Conservation (phyloP, 2,113 vertebrate genomes). For the Artemisiospiza belli region DNA sequence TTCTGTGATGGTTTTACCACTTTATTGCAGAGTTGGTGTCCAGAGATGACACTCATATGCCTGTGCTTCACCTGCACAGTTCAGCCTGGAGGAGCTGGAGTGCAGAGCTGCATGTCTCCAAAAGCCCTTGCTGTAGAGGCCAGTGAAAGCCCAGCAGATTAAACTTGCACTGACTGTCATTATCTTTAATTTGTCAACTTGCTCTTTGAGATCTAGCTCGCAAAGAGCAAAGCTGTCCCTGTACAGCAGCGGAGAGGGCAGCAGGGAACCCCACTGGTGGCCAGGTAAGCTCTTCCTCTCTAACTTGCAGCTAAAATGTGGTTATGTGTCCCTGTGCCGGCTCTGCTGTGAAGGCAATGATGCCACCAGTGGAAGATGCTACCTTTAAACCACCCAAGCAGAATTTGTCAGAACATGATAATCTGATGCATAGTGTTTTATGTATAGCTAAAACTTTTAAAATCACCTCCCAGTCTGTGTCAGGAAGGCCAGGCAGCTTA, state of each 20-base stretch:
- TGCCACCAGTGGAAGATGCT: not conserved
- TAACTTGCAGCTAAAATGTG: not conserved
- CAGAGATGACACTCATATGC: not conserved
- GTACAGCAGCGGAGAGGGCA: not conserved
- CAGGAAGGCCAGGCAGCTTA: not conserved
- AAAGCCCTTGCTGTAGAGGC: not conserved
- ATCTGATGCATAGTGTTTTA: not conserved
- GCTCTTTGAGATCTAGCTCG: fast-evolving
- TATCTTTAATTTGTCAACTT: not conserved
- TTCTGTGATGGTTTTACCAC: not conserved
- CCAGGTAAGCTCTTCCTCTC: not conserved
- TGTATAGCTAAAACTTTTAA: not conserved
- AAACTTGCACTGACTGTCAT: not conserved
- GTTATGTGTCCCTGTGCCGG: not conserved
- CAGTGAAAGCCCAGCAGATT: not conserved
- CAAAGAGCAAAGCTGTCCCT: not conserved
- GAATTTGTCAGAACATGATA: not conserved
- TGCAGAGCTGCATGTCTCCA: not conserved
- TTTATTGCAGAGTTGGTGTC: not conserved
- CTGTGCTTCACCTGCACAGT: not conserved
- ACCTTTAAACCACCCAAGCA: not conserved
- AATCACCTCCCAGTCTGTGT: not conserved
- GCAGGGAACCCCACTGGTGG: not conserved
- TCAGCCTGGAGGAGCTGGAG: not conserved
- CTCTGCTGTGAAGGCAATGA: not conserved